Evolutionary conservation across 2,797 vertebrate species (phyloP), one percentile per base, ranked within the genome.

Genomic region (Chaenodraco wilsoni): DNA sequence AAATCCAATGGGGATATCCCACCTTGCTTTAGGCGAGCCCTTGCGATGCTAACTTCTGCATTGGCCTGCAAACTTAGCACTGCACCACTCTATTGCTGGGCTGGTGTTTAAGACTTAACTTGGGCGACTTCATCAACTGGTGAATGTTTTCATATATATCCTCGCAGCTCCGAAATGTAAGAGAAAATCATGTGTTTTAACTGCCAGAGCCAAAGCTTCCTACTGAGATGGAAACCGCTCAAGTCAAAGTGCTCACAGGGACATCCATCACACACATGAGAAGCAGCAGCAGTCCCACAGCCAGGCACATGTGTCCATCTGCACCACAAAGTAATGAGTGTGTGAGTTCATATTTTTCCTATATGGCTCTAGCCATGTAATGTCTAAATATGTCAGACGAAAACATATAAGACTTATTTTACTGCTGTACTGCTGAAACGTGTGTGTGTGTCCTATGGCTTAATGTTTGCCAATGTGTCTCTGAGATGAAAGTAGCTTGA

Each of bases 401-500:
- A 27, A 50, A 40, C 14, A 46, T 52, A 44, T 52, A 10, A 10
- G 13, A 48, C 23, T 33, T 16, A 10, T 37, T 66, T 7, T 21
- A 2, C 45, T 5, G 21, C 23, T 23, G 8, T 0, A 12, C 21
- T 45, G 50, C 19, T 0, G 45, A 27, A 45, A 52, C 12, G 41
- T 37, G 50, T 69, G 51, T 62, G n/a, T 72, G 31, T 15, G 7
- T 48, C 44, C 50, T 48, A 3, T 58, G 21, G 56, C 44, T 65
- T 21, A 44, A 23, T 50, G 23, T 70, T 27, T 64, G 48, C n/a
- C 13, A 37, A 45, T 17, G 70, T 54, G 65, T 66, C 50, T 57
- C 54, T 15, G 65, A 82, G 83, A 86, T 84, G 66, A 85, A 86
- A 85, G 84, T 55, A 43, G 65, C 71, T 43, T 23, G n/a, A 46